These are phyloP conservation scores for Echeneis naucrates DNA, from an alignment of 2,797 vertebrate species.

Conservation along the genomic window DNA sequence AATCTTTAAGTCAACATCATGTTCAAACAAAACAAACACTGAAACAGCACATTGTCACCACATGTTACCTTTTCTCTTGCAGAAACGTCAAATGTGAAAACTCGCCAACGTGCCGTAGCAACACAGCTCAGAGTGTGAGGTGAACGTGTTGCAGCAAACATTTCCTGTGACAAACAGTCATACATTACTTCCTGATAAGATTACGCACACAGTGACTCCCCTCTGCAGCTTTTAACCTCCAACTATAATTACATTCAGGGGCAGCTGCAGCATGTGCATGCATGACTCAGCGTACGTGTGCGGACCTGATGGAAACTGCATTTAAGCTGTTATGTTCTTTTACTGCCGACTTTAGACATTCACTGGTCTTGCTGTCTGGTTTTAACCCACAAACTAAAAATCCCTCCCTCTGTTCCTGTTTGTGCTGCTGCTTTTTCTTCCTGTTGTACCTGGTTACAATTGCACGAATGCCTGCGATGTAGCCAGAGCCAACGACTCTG, in stretches of 20 bases:
- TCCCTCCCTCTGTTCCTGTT: neutral
- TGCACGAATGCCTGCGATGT: neutral
- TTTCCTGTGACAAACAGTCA: slow-evolving; percentile 46
- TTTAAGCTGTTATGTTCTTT: neutral
- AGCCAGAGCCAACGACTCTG: neutral
- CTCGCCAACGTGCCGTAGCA: neutral
- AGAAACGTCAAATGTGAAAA: neutral
- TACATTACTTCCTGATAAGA: slow-evolving; percentile 45
- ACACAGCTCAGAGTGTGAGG: neutral
- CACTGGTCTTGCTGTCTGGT: neutral
- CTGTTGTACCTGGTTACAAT: neutral
- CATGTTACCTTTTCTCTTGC: neutral
- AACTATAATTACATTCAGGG: slow-evolving; percentile 45
- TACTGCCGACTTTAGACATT: neutral
- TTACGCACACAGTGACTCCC: neutral
- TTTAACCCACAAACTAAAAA: neutral
- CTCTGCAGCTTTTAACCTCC: slow-evolving; percentile 11
- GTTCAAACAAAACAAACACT: accelerated
- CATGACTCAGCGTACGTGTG: neutral
- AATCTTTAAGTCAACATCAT: slow-evolving; percentile 11
- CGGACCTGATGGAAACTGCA: neutral
- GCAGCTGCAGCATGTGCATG: neutral
- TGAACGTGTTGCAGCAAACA: neutral
- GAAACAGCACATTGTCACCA: neutral
- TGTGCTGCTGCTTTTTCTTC: neutral